Evolutionary conservation across 92 coral and sea anemone genomes (phyloP), one percentile per base, ranked within the genome.

Genomic region (Plumapathes pennacea): DNA sequence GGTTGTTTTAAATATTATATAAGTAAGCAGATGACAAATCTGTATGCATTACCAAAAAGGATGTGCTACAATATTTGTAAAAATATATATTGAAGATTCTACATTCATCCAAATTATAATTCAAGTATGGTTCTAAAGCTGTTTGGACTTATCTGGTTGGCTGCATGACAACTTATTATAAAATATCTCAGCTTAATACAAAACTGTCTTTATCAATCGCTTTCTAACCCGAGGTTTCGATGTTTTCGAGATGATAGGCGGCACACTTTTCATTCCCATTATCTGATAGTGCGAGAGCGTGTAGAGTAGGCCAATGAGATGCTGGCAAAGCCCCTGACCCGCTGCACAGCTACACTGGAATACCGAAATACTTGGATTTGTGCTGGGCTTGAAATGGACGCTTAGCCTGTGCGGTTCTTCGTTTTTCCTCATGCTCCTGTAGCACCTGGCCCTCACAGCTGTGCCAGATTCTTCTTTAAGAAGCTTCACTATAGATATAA

Each of bases 341-440:
- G 80, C 80, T 0, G 67, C 67, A 46, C 77, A 69, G 56, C 77
- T 74, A 37, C 80, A 73, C 42, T 0, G 12, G 38, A 73, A 73
- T 21, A 63, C 52, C 45, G 42, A 46, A 33, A 60, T 46, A 20
- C 12, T 42, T 38, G 47, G 21, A 18, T 39, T 37, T n/a, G 11
- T 54, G 27, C 26, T 14, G 17, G 40, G 37, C 42, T 41, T 55
- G 34, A 62, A 73, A 22, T 32, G 56, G 18, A 62, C 39, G 24
- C 30, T 20, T 32, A 53, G 49, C 33, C 44, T 73, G 46, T 62
- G 58, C 5, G 72, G 65, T 42, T 41, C 80, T 73, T 73, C 80
- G 40, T 62, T 73, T 36, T 51, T 72, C 52, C 53, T 62, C 80
- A 73, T 73, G 58, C 72, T 62, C 57, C 58, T 53, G 48, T 38